phyloP scores from a whole-genome alignment of 2,797 vertebrate genomes.

The Amphiprion clarkii region DNA sequence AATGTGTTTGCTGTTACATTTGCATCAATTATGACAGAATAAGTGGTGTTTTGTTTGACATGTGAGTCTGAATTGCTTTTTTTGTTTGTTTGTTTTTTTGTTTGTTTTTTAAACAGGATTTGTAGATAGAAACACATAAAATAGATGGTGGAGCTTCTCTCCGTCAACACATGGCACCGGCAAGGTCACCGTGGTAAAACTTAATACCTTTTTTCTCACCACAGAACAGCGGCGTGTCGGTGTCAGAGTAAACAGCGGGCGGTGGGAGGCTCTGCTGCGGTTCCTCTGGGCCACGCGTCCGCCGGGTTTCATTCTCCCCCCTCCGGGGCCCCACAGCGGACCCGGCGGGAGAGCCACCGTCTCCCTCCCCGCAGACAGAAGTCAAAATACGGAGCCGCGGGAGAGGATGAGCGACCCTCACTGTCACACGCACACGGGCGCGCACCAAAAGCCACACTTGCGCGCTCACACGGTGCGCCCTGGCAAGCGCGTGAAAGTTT shows the following conservation, averaged over 20 bases:
- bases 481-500: slow-evolving; percentile 35
- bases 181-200: slow-evolving; percentile 69
- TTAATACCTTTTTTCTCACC: slow-evolving; percentile 10
- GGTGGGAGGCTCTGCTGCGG: neutral
- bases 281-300: slow-evolving; percentile 7
- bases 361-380: slow-evolving; percentile 6
- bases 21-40: neutral
- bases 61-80: neutral
- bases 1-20: neutral
- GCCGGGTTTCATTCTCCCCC: neutral
- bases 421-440: neutral
- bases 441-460: neutral
- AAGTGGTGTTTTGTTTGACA: neutral
- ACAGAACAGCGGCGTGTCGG: slow-evolving; percentile 17
- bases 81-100: neutral
- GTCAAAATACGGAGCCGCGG: slow-evolving; percentile 23
- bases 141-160: slow-evolving; percentile 5
- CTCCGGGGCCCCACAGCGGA: slow-evolving; percentile 1
- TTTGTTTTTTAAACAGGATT: neutral
- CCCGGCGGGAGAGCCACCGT: slow-evolving; percentile 33
- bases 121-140: neutral
- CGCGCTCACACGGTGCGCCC: neutral
- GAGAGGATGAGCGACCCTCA: neutral
- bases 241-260: slow-evolving; percentile 29
- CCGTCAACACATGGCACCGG: slow-evolving; percentile 10